Evolutionary conservation across 1,140 invertebrate species (phyloP), one percentile per base, ranked within the genome.

Genomic region (Cyphomyrmex costatus): DNA sequence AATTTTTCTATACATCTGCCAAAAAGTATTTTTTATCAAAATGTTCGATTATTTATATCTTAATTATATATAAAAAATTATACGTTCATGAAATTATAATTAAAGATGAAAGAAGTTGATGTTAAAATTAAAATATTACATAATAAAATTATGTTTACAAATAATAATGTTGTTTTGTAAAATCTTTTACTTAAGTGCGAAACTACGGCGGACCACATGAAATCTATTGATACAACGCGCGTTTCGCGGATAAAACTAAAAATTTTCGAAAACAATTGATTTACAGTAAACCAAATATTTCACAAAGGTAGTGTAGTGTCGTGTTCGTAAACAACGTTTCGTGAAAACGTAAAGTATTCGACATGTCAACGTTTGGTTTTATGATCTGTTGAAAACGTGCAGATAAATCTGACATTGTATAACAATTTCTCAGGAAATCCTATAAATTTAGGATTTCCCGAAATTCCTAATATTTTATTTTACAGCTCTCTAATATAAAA

Each of bases 191-290:
- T 71, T 73, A 73, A 53, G 1, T 3, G 14, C 3, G 12, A 30
- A 33, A 8, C 0, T 36, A 36, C 0, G 0, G 0, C 36, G 8
- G 10, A 8, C 0, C 10, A 42, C 10, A 42, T 42, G 8, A 42
- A 49, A 33, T 16, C n/a, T 0, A 10, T 65, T 66, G 19, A 60
- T 7, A 12, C 12, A 24, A 36, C 14, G 21, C n/a, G n/a, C n/a
- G n/a, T n/a, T 61, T 61, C 2, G 19, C 12, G 5, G 0, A 63
- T 46, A 42, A 56, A 78, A 78, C 6, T 46, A 24, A 46, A 61
- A 77, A 61, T 77, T 12, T 19, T 49, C 0, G 3, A n/a, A 78
- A 78, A 49, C 21, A 78, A 63, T 42, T 60, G 21, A 60, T 78
- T 65, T 78, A 49, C n/a, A 46, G 6, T 6, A 2, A 61, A 77